Base-by-base conservation (phyloP, 2,888 invertebrate genomes). In the Adela reaumurella region DNA sequence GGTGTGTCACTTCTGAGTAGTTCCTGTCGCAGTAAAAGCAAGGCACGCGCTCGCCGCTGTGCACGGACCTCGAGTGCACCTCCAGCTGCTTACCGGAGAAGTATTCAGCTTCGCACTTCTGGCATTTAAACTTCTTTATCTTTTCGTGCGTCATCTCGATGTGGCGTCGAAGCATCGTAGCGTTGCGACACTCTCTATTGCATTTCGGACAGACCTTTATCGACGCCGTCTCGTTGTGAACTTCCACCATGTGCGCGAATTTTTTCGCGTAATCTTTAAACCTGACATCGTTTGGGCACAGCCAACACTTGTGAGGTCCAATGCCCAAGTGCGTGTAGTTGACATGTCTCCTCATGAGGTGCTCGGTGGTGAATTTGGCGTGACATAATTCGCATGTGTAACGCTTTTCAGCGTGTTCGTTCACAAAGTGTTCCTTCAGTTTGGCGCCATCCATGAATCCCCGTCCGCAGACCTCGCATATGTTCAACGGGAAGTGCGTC, bases 11-110 rank as follows among this genome's bases (percentile, higher is more conserved):
- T 0, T 82, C 77, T 3, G 81, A 79, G 58, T 81, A 83, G 11
- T 70, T 63, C 57, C 82, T 83, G 1, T 73, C 77, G 55, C 83
- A 83, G 44, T 63, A 74, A 17, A 69, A 70, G 56, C 83, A 83
- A 0, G 80, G 81, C 52, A 82, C 85, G 46, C 79, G 68, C 6
- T 81, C 78, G 42, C 72, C 74, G 2, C 69, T 35, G 35, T 35
- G 35, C 35, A 8, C 14, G 3, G 14, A 8, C 35, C 35, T 35
- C 35, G 14, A 14, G 35, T 35, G 35, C n/a, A n/a, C n/a, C 24
- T 24, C 24, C 5, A 24, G 24, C 4, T 6, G 24, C 24, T 24
- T 24, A 6, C 5, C 8, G 8, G 5, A 6, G 4, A 4, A 6
- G 8, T 6, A 24, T 24, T 24, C 24, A 4, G 24, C 4, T 8